Conservation (phyloP, 2,888 invertebrate genomes). For the Drosophila dives region DNA sequence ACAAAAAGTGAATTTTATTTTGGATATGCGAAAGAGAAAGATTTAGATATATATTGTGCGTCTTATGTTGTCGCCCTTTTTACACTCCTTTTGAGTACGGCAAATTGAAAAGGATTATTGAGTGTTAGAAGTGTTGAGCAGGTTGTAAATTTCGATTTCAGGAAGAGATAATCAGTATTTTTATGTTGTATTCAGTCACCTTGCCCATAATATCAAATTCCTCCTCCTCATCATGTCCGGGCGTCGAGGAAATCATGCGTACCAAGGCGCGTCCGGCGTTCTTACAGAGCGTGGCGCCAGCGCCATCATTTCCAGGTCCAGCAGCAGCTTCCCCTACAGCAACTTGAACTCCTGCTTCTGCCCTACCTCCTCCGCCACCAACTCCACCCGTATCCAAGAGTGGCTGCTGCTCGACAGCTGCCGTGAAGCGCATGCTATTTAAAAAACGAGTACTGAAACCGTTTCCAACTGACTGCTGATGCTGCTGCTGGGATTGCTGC, state of each 20-base stretch:
- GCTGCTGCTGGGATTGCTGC: slow-evolving; percentile 24
- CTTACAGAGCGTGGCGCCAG: slow-evolving; percentile 73
- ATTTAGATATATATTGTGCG: slow-evolving; percentile 39
- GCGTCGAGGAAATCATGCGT: slow-evolving; percentile 78
- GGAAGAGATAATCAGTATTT: background rate
- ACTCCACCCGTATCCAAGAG: slow-evolving; percentile 65
- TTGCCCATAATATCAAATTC: slow-evolving; percentile 82
- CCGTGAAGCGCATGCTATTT: slow-evolving; percentile 55
- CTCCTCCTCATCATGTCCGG: slow-evolving; percentile 72
- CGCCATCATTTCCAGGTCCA: slow-evolving; percentile 58
- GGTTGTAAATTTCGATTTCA: slow-evolving; percentile 7
- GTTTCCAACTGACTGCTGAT: slow-evolving; percentile 48
- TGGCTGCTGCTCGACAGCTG: slow-evolving; percentile 62
- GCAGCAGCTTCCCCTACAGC: slow-evolving; percentile 8
- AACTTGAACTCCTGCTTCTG: slow-evolving; percentile 3
- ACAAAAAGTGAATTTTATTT: slow-evolving; percentile 30
- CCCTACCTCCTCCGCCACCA: slow-evolving; percentile 18
- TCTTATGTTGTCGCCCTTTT: slow-evolving; percentile 59
- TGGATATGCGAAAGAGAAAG: slow-evolving; percentile 10
- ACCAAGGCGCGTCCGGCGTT: slow-evolving; percentile 77
- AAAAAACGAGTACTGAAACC: slow-evolving; percentile 40
- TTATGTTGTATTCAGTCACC: slow-evolving; percentile 62
- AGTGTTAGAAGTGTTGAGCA: slow-evolving; percentile 10
- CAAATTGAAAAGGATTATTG: slow-evolving; percentile 57
- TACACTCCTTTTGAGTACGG: slow-evolving; percentile 32